Evolutionary conservation across 2,113 vertebrate species (phyloP).

Genomic region (Serinus canaria): DNA sequence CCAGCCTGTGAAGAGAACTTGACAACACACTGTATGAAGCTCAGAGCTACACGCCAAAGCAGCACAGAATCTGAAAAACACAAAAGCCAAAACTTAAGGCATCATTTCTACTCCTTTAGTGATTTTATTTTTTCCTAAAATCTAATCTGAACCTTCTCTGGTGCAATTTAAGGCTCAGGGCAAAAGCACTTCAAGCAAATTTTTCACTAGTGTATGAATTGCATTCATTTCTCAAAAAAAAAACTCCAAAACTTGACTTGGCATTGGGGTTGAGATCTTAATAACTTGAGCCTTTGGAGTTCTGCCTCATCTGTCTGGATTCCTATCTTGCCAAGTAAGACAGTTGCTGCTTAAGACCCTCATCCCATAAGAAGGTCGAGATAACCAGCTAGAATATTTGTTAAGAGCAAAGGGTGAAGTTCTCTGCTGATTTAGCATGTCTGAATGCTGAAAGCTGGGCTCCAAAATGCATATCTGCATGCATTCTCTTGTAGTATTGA

Average conservation of each 20-base stretch:
- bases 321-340: not conserved
- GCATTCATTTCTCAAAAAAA: not conserved
- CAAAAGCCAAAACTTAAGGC: not conserved
- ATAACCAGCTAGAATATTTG: not conserved
- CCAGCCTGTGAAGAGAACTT: not conserved
- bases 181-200: not conserved
- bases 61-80: not conserved
- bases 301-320: not conserved
- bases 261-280: not conserved
- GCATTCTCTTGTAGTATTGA: not conserved
- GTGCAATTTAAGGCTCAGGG: not conserved
- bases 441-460: not conserved
- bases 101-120: not conserved
- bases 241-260: fast-evolving
- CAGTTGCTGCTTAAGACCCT: not conserved
- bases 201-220: not conserved
- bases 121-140: not conserved
- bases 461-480: not conserved
- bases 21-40: not conserved
- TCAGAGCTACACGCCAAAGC: not conserved
- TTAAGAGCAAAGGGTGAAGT: not conserved
- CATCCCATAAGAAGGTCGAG: not conserved
- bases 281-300: not conserved
- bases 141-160: not conserved
- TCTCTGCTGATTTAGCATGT: not conserved